Conservation (phyloP, 2,888 invertebrate species). For the Terebella lapidaria region DNA sequence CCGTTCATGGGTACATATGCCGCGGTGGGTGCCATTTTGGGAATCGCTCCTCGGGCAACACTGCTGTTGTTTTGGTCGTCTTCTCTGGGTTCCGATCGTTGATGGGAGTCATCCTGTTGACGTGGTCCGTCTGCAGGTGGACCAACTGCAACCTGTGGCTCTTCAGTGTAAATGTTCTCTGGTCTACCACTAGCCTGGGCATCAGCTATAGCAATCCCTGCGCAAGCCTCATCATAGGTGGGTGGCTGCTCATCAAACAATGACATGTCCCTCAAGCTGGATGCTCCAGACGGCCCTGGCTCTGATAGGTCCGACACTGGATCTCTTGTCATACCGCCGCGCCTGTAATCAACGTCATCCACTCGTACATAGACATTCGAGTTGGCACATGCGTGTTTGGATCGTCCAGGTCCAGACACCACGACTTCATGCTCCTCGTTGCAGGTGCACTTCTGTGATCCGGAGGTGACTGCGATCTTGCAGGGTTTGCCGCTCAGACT, state of each 20-base stretch:
- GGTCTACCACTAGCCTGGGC: too few species aligned
- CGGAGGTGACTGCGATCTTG: neutral
- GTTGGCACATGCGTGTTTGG: too few species aligned
- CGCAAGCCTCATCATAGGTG: neutral
- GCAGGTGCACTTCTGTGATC: neutral
- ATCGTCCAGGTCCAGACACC: neutral
- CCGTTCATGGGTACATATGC: neutral
- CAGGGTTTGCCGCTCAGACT: neutral
- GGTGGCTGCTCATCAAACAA: neutral
- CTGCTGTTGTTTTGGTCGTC: neutral
- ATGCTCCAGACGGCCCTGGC: neutral
- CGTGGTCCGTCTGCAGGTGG: neutral
- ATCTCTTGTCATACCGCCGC: neutral
- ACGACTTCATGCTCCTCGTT: neutral
- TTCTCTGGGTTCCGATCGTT: neutral
- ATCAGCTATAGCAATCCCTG: too few species aligned
- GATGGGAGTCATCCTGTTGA: neutral
- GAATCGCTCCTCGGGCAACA: too few species aligned
- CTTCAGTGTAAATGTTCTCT: neutral
- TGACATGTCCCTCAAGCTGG: neutral
- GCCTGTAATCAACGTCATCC: neutral
- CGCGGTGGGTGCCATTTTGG: too few species aligned
- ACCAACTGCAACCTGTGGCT: neutral
- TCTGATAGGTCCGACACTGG: too few species aligned
- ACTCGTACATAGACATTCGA: neutral